Evolutionary conservation across 2,888 invertebrate genomes (phyloP), one percentile per base, ranked within the genome.

Genomic region (Nomada fabriciana): DNA sequence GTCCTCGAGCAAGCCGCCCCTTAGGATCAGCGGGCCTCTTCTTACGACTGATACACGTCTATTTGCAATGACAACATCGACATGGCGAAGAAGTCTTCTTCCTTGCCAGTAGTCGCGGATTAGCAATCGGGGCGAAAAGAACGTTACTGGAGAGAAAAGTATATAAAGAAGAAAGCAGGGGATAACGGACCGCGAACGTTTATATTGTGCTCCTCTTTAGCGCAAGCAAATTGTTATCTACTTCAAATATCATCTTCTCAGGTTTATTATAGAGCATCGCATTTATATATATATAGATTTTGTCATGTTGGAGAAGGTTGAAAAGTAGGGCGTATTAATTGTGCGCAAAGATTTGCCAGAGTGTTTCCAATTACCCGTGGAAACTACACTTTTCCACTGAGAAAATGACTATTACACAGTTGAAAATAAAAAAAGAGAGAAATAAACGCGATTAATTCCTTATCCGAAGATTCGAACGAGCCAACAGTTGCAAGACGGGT

Each of bases 1-100:
- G 74, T 75, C 87, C 59, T 83, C 85, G 76, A 83, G 68, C 83
- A 80, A 87, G 87, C 77, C 73, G 82, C 87, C 85, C 79, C 55
- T 78, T 85, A 83, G 86, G 88, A 85, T 80, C 83, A 83, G n/a
- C 79, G 80, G 76, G 82, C 63, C 75, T 77, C 76, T 76, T 70
- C 82, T 80, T 86, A 74, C 88, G 71, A 84, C 83, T 53, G 42
- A 63, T 71, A 65, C 77, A 52, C 72, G 71, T 71, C 76, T 80
- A 78, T 71, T 83, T 71, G 68, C 75, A 76, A 83, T 83, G 86
- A 82, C 74, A 47, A 82, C 82, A 79, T 84, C 88, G 82, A 69
- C 80, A 72, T 65, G 86, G 86, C 74, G 86, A 87, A 82, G 76
- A 87, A 83, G 77, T 68, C 74, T 50, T 80, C 86, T 83, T 82